Base-by-base conservation (phyloP, 1,140 invertebrate genomes). In the Lordiphosa mommai region DNA sequence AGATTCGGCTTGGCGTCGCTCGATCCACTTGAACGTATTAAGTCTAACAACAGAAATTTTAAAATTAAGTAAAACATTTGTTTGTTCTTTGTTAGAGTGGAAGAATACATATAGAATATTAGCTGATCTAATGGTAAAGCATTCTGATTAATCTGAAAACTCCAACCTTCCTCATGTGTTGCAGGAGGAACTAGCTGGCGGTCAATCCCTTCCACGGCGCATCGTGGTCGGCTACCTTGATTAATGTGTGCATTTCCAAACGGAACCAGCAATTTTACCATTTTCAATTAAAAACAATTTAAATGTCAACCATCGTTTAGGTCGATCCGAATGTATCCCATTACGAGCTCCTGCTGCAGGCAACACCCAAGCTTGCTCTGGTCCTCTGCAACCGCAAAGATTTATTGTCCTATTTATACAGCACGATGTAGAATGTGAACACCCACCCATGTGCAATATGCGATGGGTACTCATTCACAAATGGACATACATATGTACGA, bases 271-370 rank as follows among this genome's bases (percentile, higher is more conserved):
- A 48, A 59, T 64, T 72, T 72, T 23, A 63, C 59, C 46, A 63
- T 63, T 41, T 68, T 72, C 58, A 72, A 72, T 64, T 64, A 72
- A 55, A 72, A 72, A 58, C 64, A 63, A 68, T 68, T 71, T 56
- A 38, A 60, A 53, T 69, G 47, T 65, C 66, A 60, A 37, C 51
- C 36, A 47, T 34, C 64, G 36, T 51, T 68, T 52, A 52, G 41
- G 58, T 47, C 9, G 9, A 27, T 16, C 40, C 20, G 29, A 40
- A 55, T 55, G 43, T 30, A 43, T 36, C 40, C 20, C 37, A 10
- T 46, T 33, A 10, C n/a, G n/a, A 30, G 30, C n/a, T 13, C 20
- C 3, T 41, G 13, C 34, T 38, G 6, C 23, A 47, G 23, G 23
- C 37, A 40, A 27, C 41, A 53, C 29, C 40, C 16, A 17, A 29